These are phyloP conservation scores for Drosophila nikananu DNA, from an alignment of 1,140 invertebrate species.

Conservation along the genomic window DNA sequence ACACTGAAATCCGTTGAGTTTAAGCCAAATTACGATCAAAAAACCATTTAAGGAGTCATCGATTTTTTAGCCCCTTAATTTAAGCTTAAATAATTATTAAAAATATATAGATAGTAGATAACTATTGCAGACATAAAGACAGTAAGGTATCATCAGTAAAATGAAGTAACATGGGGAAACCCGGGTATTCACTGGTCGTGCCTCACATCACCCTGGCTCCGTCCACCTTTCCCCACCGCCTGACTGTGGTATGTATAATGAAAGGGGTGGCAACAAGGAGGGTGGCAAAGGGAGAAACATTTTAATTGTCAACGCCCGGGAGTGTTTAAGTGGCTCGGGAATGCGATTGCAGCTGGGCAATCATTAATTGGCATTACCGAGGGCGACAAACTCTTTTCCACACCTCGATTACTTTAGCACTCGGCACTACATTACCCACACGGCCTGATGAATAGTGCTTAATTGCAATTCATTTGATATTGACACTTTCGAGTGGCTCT, in stretches of 20 bases:
- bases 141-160: too few relatives aligned
- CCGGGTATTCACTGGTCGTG: background rate
- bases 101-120: too few relatives aligned
- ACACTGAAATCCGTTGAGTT: too few relatives aligned
- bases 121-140: background rate
- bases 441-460: slow-evolving; percentile 68
- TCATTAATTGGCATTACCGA: slow-evolving; percentile 65
- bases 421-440: slow-evolving; percentile 19
- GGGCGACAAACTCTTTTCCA: slow-evolving; percentile 39
- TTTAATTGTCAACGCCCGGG: slow-evolving; percentile 70
- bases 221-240: background rate
- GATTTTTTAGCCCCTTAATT: too few relatives aligned
- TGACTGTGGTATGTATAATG: slow-evolving; percentile 26
- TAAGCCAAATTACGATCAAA: too few relatives aligned
- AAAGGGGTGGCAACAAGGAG: slow-evolving; percentile 4
- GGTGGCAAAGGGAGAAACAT: slow-evolving; percentile 39
- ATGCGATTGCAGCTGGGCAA: slow-evolving; percentile 47
- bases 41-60: too few relatives aligned
- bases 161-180: background rate
- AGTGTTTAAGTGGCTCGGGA: slow-evolving; percentile 52
- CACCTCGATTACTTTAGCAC: background rate
- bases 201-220: background rate
- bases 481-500: slow-evolving; percentile 67
- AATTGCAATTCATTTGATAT: slow-evolving; percentile 79
- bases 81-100: too few relatives aligned